These are phyloP conservation scores for Ovis canadensis DNA, from an alignment of 2,113 vertebrate genomes.

Conservation along the genomic window DNA sequence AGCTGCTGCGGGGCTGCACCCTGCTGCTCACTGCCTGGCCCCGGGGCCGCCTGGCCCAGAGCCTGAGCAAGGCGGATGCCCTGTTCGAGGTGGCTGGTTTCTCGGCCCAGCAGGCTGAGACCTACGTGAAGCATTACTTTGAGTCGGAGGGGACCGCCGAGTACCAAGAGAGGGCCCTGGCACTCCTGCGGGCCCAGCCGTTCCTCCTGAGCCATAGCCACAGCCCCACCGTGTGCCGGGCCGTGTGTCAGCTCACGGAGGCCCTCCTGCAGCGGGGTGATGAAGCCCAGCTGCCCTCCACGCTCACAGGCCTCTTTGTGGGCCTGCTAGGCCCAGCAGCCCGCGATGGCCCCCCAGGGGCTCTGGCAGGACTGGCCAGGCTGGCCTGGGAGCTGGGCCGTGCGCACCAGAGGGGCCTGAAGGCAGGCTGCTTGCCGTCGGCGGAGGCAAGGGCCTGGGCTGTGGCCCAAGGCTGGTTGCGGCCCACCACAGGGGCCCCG, in stretches of 20 bases:
- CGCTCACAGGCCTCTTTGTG: conserved; percentile 85
- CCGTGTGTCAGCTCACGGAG: conserved; percentile 84
- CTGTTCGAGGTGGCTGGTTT: conserved; percentile 88
- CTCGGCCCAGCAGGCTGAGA: conserved; percentile 78
- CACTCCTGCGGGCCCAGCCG: conserved; percentile 71
- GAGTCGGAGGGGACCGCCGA: fast-evolving
- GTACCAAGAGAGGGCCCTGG: conserved; percentile 61
- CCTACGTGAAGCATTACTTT: conserved; percentile 84
- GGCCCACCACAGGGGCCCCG: conserved; percentile 3
- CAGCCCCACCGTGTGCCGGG: conserved; percentile 85
- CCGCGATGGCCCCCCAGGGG: not conserved
- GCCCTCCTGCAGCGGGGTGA: conserved; percentile 48
- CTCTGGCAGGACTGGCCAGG: conserved; percentile 76
- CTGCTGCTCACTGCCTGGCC: conserved; percentile 86
- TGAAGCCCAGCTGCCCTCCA: conserved; percentile 79
- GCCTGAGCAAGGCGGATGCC: conserved; percentile 84
- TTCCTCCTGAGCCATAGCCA: conserved; percentile 86
- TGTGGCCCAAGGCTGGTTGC: conserved; percentile 76
- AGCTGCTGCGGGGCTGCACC: conserved; percentile 87
- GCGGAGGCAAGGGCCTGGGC: conserved; percentile 79
- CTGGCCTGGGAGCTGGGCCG: conserved; percentile 88
- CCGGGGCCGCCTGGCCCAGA: conserved; percentile 82
- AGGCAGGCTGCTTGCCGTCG: conserved; percentile 47
- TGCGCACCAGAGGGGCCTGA: conserved; percentile 73
- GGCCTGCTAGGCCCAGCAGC: conserved; percentile 76